phyloP scores from a whole-genome alignment of 2,797 vertebrate species.

The Chromobotia macracanthus region DNA sequence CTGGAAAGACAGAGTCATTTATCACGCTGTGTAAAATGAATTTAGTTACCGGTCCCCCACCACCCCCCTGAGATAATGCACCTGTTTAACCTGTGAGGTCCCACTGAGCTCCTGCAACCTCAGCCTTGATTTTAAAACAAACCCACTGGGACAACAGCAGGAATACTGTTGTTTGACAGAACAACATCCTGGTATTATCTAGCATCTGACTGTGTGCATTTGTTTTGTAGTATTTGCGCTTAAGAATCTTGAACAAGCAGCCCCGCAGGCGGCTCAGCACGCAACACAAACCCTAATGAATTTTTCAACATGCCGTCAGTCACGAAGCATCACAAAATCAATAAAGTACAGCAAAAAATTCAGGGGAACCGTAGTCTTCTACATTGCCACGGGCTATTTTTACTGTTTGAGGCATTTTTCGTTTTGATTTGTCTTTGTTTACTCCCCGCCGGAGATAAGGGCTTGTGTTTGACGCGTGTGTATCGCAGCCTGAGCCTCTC shows the following conservation, averaged over 20 bases:
- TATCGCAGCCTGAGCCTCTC: background rate
- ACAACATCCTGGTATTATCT: background rate
- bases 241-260: background rate
- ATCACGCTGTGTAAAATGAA: constrained; percentile 68
- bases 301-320: constrained; percentile 37
- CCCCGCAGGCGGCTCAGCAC: background rate
- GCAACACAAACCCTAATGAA: constrained; percentile 28
- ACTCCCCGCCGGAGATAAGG: background rate
- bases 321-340: constrained; percentile 1
- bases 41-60: constrained; percentile 43
- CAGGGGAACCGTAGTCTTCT: background rate
- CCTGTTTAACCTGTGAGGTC: constrained; percentile 42
- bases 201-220: background rate
- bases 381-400: background rate
- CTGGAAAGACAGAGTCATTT: constrained; percentile 75
- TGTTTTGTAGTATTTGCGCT: constrained; percentile 2
- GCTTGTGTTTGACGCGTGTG: background rate
- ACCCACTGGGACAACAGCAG: constrained; percentile 13
- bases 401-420: constrained; percentile 4
- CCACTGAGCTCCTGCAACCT: background rate
- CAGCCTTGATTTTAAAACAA: constrained; percentile 12
- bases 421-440: constrained; percentile 36
- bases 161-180: constrained; percentile 16
- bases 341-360: background rate
- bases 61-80: constrained; percentile 17